Conservation (phyloP, 2,888 invertebrate genomes). For the Argyresthia goedartella region DNA sequence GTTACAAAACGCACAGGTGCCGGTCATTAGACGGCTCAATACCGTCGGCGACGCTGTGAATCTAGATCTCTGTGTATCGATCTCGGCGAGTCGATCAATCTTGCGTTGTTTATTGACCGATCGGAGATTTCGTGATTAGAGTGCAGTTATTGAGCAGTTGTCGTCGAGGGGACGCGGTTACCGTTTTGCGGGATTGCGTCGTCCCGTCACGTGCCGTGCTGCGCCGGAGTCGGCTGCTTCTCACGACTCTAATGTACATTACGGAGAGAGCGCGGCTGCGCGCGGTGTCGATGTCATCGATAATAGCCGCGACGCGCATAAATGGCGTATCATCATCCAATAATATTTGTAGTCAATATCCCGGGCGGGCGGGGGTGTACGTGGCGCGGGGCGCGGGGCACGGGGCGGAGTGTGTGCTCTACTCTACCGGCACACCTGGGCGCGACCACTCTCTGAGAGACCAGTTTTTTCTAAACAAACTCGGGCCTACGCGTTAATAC, state of each 20-base stretch:
- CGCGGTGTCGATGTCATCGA: neutral
- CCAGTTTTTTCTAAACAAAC: neutral
- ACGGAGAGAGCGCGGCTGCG: neutral
- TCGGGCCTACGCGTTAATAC: neutral
- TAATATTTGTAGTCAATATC: constrained; percentile 35
- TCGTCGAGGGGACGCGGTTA: neutral
- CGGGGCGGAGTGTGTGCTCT: neutral
- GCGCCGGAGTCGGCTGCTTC: neutral
- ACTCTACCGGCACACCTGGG: neutral
- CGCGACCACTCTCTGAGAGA: neutral
- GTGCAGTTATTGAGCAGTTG: neutral
- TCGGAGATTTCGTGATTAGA: too few species aligned
- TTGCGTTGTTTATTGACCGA: too few species aligned
- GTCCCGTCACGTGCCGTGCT: too few species aligned
- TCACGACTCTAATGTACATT: too few species aligned
- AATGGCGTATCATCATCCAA: constrained; percentile 51
- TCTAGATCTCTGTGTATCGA: too few species aligned
- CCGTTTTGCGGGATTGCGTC: neutral
- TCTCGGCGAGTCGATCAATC: too few species aligned
- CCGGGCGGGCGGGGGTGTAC: neutral
- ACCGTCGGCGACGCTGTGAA: too few species aligned
- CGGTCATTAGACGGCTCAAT: too few species aligned
- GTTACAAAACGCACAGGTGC: too few species aligned
- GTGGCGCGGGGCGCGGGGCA: neutral
- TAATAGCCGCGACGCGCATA: constrained; percentile 25